phyloP scores from a whole-genome alignment of 2,113 vertebrate genomes.

The Parotia lawesii region DNA sequence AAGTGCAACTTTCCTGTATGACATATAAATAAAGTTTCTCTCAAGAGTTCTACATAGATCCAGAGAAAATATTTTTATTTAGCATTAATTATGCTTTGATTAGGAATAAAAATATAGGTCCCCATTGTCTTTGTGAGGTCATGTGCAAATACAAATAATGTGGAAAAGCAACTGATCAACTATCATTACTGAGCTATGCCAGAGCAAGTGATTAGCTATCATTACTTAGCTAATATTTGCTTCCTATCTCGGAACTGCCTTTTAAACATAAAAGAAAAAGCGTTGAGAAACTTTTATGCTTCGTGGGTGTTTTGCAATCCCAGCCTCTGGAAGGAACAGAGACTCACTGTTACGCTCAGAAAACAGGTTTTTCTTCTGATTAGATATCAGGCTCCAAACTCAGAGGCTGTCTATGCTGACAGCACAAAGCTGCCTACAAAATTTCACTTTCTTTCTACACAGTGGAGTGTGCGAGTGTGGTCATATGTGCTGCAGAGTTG shows the following conservation, averaged over 20 bases:
- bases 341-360: background rate
- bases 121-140: background rate
- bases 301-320: background rate
- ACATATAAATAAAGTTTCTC: background rate
- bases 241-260: background rate
- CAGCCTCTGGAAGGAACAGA: background rate
- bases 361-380: background rate
- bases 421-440: background rate
- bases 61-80: background rate
- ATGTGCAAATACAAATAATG: background rate
- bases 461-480: rapidly evolving
- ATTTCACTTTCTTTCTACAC: background rate
- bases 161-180: background rate
- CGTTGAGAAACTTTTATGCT: background rate
- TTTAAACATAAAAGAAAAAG: background rate
- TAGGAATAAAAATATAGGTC: background rate
- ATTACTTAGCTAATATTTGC: slow-evolving; percentile 44
- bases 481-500: background rate
- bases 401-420: background rate
- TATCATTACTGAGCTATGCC: background rate
- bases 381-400: background rate
- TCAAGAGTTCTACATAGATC: background rate
- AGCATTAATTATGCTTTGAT: background rate
- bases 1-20: background rate
- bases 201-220: background rate